Base-by-base conservation (phyloP, 2,113 vertebrate genomes). In the Syngnathoides biaculeatus region DNA sequence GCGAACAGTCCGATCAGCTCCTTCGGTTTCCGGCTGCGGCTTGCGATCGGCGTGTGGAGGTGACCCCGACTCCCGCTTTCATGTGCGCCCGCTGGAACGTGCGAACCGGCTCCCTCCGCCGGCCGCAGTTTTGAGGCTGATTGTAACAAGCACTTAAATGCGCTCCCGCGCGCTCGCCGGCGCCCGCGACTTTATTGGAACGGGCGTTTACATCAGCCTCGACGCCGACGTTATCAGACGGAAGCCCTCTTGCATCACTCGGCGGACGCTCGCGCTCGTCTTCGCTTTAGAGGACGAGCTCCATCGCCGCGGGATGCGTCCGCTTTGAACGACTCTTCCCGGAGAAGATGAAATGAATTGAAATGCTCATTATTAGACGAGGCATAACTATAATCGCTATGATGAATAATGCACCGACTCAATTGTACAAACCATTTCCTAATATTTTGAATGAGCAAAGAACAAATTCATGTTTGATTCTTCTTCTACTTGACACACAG, bases 151-250 rank as follows among this genome's bases (percentile, higher is more conserved):
- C 89, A 87, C 83, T 84, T 88, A 84, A 79, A 89, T 87, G 78
- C 81, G 77, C 86, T 81, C 73, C 71, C 75, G 66, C 84, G 67
- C 79, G 67, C 69, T 78, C 81, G 69, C 68, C 75, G 75, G 79
- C 82, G 68, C 76, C 55, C 57, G 65, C 72, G 61, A 86, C 84
- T 86, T 87, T 84, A 90, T 90, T 88, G 77, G 84, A 88, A 89
- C 86, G 86, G 88, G 86, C 84, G 78, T 89, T 90, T 86, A 84
- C 89, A 90, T 89, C 89, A 90, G 84, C 84, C 72, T 68, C 78
- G 56, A 14, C 43, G 14, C 77, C 24, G 55, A 58, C 82, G 79
- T 87, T 83, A 89, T 86, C 81, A 87, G 75, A 89, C 85, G 80
- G 81, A 82, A 87, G 82, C 75, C 78, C 73, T 85, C 84, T 90